phyloP scores from a whole-genome alignment of 2,888 invertebrate species.

The Nowickia ferox region DNA sequence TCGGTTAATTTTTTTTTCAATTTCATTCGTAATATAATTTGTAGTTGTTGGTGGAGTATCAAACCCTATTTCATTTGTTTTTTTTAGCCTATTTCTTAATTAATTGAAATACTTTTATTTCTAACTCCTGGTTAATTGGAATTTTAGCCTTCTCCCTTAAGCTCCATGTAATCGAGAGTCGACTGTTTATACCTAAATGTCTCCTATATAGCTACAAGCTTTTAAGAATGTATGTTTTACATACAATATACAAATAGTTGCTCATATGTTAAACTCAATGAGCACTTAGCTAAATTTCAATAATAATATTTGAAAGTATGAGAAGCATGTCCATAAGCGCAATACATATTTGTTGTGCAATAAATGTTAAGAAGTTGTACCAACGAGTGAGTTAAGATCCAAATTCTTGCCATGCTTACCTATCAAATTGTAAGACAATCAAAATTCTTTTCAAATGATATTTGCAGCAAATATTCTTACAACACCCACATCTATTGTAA shows the following conservation, averaged over 20 bases:
- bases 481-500: not conserved
- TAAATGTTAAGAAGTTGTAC: conserved; percentile 1
- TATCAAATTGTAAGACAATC: conserved; percentile 46
- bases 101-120: no score
- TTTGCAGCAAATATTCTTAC: conserved; percentile 17
- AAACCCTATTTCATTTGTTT: no score
- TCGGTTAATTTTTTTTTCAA: no score
- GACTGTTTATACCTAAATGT: no score
- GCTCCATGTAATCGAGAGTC: no score
- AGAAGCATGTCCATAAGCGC: conserved; percentile 42
- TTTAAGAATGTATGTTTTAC: conserved; percentile 14
- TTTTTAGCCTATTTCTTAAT: no score
- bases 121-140: no score
- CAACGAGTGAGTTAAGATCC: conserved; percentile 19
- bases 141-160: no score
- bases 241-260: conserved; percentile 43
- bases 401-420: conserved; percentile 39
- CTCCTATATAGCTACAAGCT: conserved; percentile 19
- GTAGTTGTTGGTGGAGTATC: no score
- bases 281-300: conserved; percentile 54
- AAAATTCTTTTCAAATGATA: conserved; percentile 53
- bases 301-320: conserved; percentile 59
- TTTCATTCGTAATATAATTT: no score
- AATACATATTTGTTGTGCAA: conserved; percentile 15
- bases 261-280: conserved; percentile 29